Evolutionary conservation across 2,797 vertebrate genomes (phyloP).

Genomic region (Tapirus indicus): DNA sequence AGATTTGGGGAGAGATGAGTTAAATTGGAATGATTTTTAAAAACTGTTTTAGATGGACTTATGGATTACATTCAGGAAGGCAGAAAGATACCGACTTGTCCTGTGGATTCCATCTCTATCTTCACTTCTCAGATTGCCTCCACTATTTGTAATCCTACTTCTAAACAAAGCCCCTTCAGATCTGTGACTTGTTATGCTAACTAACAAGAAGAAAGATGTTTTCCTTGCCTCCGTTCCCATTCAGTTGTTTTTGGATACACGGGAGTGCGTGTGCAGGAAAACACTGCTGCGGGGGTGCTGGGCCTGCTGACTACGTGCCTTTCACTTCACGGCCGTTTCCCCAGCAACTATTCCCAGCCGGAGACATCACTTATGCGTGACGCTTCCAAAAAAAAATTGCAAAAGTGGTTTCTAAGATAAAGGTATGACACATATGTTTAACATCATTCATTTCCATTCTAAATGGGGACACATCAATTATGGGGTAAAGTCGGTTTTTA

Average conservation of each 20-base stretch:
- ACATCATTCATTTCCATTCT: constrained; percentile 45
- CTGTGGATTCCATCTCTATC: not conserved
- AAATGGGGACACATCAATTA: constrained; percentile 27
- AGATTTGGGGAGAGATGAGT: not conserved
- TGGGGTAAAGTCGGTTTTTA: constrained; percentile 38
- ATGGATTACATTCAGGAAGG: not conserved
- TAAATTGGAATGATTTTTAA: constrained; percentile 1
- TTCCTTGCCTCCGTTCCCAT: not conserved
- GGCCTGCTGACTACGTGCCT: constrained; percentile 53
- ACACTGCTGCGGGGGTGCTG: constrained; percentile 9
- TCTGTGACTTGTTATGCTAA: constrained; percentile 12
- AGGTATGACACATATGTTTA: constrained; percentile 52
- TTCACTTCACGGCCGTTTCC: constrained; percentile 54
- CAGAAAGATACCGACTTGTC: not conserved
- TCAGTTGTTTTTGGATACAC: not conserved
- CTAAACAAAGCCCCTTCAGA: constrained; percentile 23
- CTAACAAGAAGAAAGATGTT: not conserved
- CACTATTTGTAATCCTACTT: constrained; percentile 8
- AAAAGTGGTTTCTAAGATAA: constrained; percentile 66
- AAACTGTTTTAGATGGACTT: not conserved
- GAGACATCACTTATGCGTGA: not conserved
- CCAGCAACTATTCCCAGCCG: constrained; percentile 69
- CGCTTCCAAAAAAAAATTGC: constrained; percentile 1
- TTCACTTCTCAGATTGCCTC: not conserved
- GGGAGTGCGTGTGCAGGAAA: not conserved